Conservation (phyloP, 2,888 invertebrate species). For the Colostygia pectinataria region DNA sequence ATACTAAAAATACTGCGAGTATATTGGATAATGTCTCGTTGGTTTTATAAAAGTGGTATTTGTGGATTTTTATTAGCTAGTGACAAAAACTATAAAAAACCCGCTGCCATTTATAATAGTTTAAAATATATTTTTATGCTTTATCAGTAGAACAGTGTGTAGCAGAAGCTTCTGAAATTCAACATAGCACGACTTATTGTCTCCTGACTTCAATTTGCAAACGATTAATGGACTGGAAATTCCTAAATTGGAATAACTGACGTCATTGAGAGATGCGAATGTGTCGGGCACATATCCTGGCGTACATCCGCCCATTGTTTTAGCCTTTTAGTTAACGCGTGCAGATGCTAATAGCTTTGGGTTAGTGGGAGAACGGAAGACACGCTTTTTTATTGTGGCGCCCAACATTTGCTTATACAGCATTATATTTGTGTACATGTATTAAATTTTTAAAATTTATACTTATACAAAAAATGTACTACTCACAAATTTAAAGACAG, state of each 20-base stretch:
- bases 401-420: neutral
- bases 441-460: too few relatives aligned
- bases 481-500: too few relatives aligned
- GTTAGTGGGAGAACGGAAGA: conserved; percentile 42
- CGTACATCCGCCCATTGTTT: conserved; percentile 70
- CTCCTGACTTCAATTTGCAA: conserved; percentile 26
- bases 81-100: too few relatives aligned
- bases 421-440: too few relatives aligned
- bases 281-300: conserved; percentile 65
- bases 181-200: conserved; percentile 7
- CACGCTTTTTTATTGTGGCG: conserved; percentile 22
- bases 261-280: conserved; percentile 62
- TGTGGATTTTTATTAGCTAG: too few relatives aligned
- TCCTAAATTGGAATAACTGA: conserved; percentile 54
- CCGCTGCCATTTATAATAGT: too few relatives aligned
- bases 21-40: too few relatives aligned
- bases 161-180: conserved; percentile 3
- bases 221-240: conserved; percentile 45
- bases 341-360: conserved; percentile 52
- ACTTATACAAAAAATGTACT: too few relatives aligned
- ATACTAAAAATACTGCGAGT: too few relatives aligned
- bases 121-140: too few relatives aligned
- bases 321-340: conserved; percentile 46
- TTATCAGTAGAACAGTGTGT: too few relatives aligned
- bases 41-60: neutral